These are phyloP conservation scores for Eupeodes corollae DNA, from an alignment of 1,140 invertebrate genomes.

Conservation along the genomic window DNA sequence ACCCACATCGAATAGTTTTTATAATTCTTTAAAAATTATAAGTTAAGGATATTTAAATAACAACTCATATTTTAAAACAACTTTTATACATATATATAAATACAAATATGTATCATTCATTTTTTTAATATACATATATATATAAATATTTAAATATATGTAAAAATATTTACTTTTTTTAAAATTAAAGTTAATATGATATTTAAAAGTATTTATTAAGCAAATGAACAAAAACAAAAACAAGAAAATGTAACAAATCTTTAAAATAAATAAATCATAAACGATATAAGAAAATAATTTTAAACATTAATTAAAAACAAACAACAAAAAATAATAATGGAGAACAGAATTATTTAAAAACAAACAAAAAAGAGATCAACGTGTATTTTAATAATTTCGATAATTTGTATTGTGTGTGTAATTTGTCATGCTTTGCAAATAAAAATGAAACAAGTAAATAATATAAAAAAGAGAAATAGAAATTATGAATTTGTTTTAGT, in stretches of 20 bases:
- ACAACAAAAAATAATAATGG: not conserved
- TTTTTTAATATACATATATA: not conserved
- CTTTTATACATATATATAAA: no score
- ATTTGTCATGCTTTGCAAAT: not conserved
- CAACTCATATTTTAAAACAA: no score
- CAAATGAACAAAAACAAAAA: not conserved
- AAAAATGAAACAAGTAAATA: not conserved
- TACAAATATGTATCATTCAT: no score
- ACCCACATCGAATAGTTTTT: no score
- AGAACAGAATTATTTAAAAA: not conserved
- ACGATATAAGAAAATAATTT: not conserved
- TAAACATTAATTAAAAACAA: not conserved
- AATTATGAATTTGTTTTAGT: no score
- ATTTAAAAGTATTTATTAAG: slow-evolving; percentile 3
- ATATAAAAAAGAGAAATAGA: no score
- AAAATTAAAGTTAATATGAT: not conserved
- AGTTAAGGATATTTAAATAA: no score
- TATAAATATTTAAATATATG: no score
- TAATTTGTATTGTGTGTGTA: not conserved
- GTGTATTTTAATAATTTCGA: not conserved
- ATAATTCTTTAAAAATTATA: no score
- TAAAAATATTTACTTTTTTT: not conserved
- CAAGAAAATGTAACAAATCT: not conserved
- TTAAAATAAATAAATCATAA: not conserved
- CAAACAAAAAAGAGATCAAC: not conserved